Conservation (phyloP, 2,113 vertebrate species). For the Phyllostomus hastatus region DNA sequence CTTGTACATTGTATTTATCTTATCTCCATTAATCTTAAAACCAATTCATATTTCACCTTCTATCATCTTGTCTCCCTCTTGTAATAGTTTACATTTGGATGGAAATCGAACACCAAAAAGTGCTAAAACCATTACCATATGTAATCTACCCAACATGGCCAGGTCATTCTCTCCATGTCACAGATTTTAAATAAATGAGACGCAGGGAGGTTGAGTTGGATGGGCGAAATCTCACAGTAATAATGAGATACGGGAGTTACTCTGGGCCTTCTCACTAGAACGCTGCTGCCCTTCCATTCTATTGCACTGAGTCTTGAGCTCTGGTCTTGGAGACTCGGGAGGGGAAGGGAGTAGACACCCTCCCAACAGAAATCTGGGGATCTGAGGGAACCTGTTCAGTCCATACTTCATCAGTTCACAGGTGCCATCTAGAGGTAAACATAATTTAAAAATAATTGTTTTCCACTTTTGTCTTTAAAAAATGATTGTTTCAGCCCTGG, state of each 20-base stretch:
- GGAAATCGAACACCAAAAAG: background rate
- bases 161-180: background rate
- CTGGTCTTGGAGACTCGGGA: background rate
- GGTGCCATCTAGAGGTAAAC: background rate
- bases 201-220: background rate
- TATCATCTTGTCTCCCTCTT: background rate
- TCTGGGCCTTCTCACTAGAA: background rate
- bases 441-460: background rate
- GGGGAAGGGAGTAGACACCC: background rate
- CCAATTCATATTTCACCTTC: background rate
- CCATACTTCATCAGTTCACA: background rate
- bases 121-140: background rate
- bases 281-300: background rate
- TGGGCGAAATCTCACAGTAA: background rate
- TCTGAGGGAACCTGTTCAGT: background rate
- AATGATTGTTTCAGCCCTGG: background rate
- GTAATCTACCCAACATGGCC: fast-evolving
- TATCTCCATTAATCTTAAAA: background rate
- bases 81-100: background rate
- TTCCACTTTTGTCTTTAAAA: background rate
- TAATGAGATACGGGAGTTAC: background rate
- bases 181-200: background rate
- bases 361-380: background rate
- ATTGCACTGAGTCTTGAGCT: background rate
- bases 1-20: background rate